Percentiles rank a stretch among this genome's conserved stretches.
Conservation (phyloP, 2,113 vertebrate genomes). For the Cynoglossus semilaevis region DNA sequence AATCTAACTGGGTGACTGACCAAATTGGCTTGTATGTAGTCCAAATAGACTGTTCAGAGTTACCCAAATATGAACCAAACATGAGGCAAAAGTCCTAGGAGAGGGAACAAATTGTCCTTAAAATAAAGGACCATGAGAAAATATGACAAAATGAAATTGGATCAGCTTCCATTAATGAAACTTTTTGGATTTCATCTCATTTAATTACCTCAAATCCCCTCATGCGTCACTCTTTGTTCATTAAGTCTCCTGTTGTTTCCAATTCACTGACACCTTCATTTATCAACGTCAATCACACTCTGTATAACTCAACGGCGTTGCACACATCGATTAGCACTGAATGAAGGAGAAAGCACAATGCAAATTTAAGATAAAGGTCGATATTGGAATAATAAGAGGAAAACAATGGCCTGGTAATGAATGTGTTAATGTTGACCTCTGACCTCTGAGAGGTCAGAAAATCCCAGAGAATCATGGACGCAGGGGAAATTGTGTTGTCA, state of each 20-base stretch:
- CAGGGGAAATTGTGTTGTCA: slow-evolving; percentile 1
- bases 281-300: slow-evolving; percentile 62
- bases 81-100: no score
- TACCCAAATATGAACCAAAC: no score
- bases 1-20: no score
- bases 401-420: slow-evolving; percentile 50
- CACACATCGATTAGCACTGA: slow-evolving; percentile 52
- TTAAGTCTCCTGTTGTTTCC: slow-evolving; percentile 29
- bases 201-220: not conserved
- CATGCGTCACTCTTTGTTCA: slow-evolving; percentile 23
- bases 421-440: slow-evolving; percentile 33
- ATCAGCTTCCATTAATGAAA: no score
- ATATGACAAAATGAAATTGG: no score
- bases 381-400: slow-evolving; percentile 63
- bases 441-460: slow-evolving; percentile 12
- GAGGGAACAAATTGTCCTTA: no score
- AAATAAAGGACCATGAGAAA: no score
- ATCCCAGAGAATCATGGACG: slow-evolving; percentile 6
- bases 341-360: slow-evolving; percentile 50
- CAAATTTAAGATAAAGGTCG: slow-evolving; percentile 63
- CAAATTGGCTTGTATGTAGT: no score
- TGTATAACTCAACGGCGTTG: slow-evolving; percentile 57
- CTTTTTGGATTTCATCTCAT: not conserved
- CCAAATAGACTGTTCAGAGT: no score
- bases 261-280: slow-evolving; percentile 42